Evolutionary conservation across 2,888 invertebrate species (phyloP).

Genomic region (Margaritifera margaritifera): DNA sequence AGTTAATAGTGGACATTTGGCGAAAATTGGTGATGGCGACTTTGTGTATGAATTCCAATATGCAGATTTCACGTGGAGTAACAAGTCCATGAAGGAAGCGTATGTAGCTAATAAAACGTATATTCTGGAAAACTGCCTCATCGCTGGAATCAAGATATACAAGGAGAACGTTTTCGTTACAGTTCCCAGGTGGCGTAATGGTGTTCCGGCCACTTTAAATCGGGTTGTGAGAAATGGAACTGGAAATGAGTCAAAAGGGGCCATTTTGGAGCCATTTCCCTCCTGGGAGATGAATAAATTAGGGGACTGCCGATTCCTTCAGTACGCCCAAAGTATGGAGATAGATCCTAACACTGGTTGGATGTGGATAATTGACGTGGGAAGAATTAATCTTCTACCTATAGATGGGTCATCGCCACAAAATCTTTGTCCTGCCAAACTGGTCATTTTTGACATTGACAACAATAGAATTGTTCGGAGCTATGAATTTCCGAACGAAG

Average conservation of each 20-base stretch:
- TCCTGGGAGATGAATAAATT: conserved; percentile 28
- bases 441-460: conserved; percentile 24
- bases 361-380: conserved; percentile 48
- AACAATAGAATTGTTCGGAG: conserved; percentile 4
- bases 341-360: conserved; percentile 37
- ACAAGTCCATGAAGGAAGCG: conserved; percentile 7
- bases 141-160: conserved; percentile 44
- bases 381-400: conserved; percentile 20
- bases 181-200: conserved; percentile 47
- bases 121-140: conserved; percentile 37
- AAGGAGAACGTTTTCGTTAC: conserved; percentile 42
- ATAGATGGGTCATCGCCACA: conserved; percentile 2
- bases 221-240: conserved; percentile 16
- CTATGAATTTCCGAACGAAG: conserved; percentile 25
- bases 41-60: conserved; percentile 31
- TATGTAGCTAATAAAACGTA: conserved; percentile 22
- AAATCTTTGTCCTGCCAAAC: conserved; percentile 36
- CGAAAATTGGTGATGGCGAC: too few relatives aligned
- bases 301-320: conserved; percentile 29
- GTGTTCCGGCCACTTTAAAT: conserved; percentile 44
- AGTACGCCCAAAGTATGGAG: conserved; percentile 43
- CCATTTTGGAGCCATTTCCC: conserved; percentile 29
- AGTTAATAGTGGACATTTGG: too few relatives aligned
- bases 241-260: background rate
- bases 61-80: conserved; percentile 40